Evolutionary conservation across 2,888 invertebrate genomes (phyloP), one percentile per base, ranked within the genome.

Genomic region (Stramonita haemastoma): DNA sequence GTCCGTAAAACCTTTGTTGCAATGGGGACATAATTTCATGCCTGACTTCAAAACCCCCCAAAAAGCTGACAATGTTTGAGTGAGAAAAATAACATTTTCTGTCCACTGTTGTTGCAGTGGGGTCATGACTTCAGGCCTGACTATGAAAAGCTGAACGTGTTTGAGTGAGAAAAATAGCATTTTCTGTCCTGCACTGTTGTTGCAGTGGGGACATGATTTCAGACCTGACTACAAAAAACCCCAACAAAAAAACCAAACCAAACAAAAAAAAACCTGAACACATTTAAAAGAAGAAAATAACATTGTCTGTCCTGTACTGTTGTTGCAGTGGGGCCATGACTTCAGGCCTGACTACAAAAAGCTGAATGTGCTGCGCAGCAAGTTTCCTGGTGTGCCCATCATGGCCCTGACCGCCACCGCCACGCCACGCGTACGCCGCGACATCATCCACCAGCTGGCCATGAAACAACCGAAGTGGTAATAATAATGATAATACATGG

Each of bases 331-430:
- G 99, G 99, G 99, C 0, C 99, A 99, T 96, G 99, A 96, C 91
- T 95, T 95, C 92, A 94, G 96, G 60, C 97, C 97, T 0, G 97
- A 97, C 94, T 99, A 99, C 96, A 99, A 99, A 94, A 97, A 97
- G 92, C 96, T 99, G 87, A 97, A 97, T 81, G 94, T 97, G 34
- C 96, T 99, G 26, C 97, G 98, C 29, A 96, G 97, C 89, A 97
- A 97, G 89, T 98, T 97, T 96, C 97, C 97, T 0, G 96, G 97
- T 86, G 97, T 98, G 0, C 98, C 98, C 26, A 97, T 98, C 87
- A 98, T 97, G 97, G 97, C 97, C 15, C 96, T 99, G 87, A 99
- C 99, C 0, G 99, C 99, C 29, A 99, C 99, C 0, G 99, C 99
- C 26, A 99, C 99, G 0, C 98, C 98, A 11, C 97, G 98, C 87